Conservation (phyloP, 1,140 invertebrate genomes). For the Anastrepha ludens region DNA sequence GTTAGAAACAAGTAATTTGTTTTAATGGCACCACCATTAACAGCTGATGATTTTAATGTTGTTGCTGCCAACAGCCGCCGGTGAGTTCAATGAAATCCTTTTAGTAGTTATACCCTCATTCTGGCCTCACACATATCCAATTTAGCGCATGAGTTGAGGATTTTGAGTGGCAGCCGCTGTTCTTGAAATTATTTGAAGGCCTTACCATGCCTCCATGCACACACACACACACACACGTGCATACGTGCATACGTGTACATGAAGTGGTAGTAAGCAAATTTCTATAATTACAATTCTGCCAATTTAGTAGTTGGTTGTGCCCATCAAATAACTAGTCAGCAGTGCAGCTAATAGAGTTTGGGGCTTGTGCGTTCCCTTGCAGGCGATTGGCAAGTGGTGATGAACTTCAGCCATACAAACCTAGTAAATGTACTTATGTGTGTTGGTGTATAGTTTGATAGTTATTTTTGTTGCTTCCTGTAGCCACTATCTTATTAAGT, state of each 20-base stretch:
- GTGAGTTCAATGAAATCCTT: conserved; percentile 12
- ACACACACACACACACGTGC: background rate
- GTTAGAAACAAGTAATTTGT: conserved; percentile 36
- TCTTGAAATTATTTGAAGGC: conserved; percentile 22
- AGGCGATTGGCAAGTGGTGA: background rate
- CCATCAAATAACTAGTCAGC: conserved; percentile 39
- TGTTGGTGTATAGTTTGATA: background rate
- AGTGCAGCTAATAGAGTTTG: conserved; percentile 5
- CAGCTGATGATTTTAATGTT: conserved; percentile 47
- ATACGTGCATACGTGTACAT: background rate
- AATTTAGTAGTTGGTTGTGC: conserved; percentile 15
- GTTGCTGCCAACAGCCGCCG: background rate
- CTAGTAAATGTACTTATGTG: background rate
- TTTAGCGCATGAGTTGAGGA: background rate
- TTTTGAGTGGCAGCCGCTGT: background rate
- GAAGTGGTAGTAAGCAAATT: background rate
- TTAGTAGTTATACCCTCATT: background rate
- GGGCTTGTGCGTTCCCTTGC: background rate
- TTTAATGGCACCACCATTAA: conserved; percentile 39
- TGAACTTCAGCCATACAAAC: background rate
- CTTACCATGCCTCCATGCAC: background rate
- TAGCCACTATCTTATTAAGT: background rate
- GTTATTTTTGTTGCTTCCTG: conserved; percentile 22
- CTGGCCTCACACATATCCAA: background rate
- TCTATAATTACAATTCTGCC: conserved; percentile 47